phyloP scores from a whole-genome alignment of 2,888 invertebrate genomes.

The Bhutanitis thaidina region DNA sequence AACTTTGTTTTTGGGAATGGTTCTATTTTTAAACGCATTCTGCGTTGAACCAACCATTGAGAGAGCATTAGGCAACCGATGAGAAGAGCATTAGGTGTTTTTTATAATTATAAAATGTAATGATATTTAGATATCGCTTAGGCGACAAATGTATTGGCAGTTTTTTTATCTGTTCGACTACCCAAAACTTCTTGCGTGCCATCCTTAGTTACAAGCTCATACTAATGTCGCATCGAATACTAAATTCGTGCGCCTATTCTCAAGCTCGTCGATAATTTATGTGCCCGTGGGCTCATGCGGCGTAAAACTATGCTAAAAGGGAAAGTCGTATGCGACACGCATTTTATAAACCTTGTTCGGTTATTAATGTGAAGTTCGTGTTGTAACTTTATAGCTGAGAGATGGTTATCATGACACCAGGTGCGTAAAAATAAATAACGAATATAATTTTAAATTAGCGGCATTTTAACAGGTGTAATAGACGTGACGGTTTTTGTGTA shows the following conservation, averaged over 20 bases:
- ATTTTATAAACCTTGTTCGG: constrained; percentile 23
- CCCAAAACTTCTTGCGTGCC: background rate
- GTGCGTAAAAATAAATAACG: constrained; percentile 6
- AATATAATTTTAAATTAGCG: background rate
- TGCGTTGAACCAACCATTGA: too few species aligned
- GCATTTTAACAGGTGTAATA: background rate
- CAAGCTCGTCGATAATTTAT: constrained; percentile 16
- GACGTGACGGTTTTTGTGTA: background rate
- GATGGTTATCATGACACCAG: constrained; percentile 9
- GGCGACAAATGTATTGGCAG: constrained; percentile 4
- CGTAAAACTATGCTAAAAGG: constrained; percentile 38
- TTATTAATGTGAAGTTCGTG: constrained; percentile 12
- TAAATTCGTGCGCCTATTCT: constrained; percentile 16
- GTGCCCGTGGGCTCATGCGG: constrained; percentile 1
- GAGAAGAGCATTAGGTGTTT: too few species aligned
- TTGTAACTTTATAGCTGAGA: constrained; percentile 7
- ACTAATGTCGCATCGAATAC: constrained; percentile 7
- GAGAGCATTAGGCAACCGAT: too few species aligned
- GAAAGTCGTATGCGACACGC: constrained; percentile 32
- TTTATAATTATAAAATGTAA: too few species aligned
- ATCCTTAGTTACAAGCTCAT: constrained; percentile 10
- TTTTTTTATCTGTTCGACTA: constrained; percentile 7
- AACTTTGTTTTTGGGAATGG: too few species aligned
- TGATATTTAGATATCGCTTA: too few species aligned
- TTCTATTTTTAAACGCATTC: too few species aligned